Percentiles rank a stretch among this genome's conserved stretches.
Evolutionary conservation across 92 coral and sea anemone genomes (phyloP).

Genomic region (Chrysogorgia sp.): DNA sequence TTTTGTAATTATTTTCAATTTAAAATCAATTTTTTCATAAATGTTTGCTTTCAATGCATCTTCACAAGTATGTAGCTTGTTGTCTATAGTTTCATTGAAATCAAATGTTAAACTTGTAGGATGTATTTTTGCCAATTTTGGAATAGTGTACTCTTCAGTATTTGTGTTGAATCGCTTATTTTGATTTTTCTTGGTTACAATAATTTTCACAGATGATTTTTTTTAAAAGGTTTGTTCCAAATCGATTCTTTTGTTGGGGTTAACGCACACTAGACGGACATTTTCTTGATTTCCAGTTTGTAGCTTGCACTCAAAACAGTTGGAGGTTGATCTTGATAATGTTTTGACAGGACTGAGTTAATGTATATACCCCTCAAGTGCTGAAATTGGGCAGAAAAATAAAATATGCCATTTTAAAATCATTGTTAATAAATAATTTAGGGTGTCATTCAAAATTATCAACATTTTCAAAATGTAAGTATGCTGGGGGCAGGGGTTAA

Average conservation of each 20-base stretch:
- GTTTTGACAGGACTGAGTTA: conserved; percentile 30
- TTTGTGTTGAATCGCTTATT: conserved; percentile 17
- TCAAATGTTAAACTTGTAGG: conserved; percentile 25
- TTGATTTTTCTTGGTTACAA: too few relatives aligned
- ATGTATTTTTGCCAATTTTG: conserved; percentile 16
- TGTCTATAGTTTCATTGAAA: conserved; percentile 18
- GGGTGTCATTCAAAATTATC: too few relatives aligned
- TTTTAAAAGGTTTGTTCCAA: conserved; percentile 27
- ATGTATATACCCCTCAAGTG: too few relatives aligned
- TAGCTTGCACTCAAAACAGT: conserved; percentile 32
- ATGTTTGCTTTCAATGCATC: conserved; percentile 12
- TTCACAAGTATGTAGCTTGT: conserved; percentile 20
- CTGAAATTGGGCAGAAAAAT: too few relatives aligned
- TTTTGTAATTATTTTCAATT: not conserved
- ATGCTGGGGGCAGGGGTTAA: too few relatives aligned
- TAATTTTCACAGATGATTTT: conserved; percentile 35
- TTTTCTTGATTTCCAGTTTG: conserved; percentile 29
- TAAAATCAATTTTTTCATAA: conserved; percentile 16
- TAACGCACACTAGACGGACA: conserved; percentile 23
- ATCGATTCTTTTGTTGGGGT: conserved; percentile 34
- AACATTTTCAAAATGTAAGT: too few relatives aligned
- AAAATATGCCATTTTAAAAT: too few relatives aligned
- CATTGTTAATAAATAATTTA: too few relatives aligned
- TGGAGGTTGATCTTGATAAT: conserved; percentile 13
- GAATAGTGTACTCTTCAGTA: not conserved